Percentiles rank a stretch among this genome's conserved stretches.
Conservation (phyloP, 2,888 invertebrate genomes). For the Parnassius mnemosyne region DNA sequence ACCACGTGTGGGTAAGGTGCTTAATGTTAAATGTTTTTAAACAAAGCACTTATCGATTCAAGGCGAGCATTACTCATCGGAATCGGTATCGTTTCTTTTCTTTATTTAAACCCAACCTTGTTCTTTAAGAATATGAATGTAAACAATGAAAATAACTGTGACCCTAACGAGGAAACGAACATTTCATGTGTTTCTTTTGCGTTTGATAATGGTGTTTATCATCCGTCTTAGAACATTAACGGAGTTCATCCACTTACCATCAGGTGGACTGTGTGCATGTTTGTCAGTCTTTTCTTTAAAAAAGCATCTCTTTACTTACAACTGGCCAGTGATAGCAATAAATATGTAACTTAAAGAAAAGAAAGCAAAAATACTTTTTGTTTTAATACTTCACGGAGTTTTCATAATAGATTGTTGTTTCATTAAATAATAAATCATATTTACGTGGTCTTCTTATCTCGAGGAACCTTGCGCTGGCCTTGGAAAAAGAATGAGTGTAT, state of each 20-base stretch:
- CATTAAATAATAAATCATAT: slow-evolving; percentile 22
- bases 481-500: slow-evolving; percentile 37
- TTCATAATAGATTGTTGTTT: slow-evolving; percentile 10
- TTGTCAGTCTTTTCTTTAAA: no score
- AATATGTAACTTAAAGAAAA: no score
- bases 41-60: slow-evolving; percentile 41
- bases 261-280: no score
- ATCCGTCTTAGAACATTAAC: no score
- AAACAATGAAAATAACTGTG: slow-evolving; percentile 24
- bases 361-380: background rate
- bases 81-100: slow-evolving; percentile 42
- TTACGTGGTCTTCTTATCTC: slow-evolving; percentile 26
- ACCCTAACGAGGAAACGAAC: slow-evolving; percentile 3
- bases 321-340: no score
- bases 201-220: no score
- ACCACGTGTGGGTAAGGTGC: slow-evolving; percentile 15
- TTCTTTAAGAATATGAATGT: slow-evolving; percentile 25
- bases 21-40: slow-evolving; percentile 26
- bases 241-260: no score
- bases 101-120: slow-evolving; percentile 37
- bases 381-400: background rate
- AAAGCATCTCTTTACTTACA: no score
- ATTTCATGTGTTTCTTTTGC: background rate
- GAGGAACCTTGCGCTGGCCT: slow-evolving; percentile 33
- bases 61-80: slow-evolving; percentile 50